phyloP scores from a whole-genome alignment of 2,888 invertebrate species.

The Phengaris alcon region DNA sequence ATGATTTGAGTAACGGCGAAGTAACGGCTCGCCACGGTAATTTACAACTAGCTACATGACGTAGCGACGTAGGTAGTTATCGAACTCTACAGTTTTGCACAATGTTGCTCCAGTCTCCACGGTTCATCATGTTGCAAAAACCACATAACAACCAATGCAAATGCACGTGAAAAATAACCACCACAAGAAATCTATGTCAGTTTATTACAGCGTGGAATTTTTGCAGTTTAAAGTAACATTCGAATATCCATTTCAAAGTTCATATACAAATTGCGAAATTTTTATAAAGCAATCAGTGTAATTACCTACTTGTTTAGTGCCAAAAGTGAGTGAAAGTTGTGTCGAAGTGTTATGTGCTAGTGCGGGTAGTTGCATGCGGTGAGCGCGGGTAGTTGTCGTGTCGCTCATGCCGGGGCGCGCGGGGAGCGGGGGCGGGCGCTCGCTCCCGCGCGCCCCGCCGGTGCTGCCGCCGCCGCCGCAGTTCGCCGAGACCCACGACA shows the following conservation, averaged over 20 bases:
- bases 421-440: constrained; percentile 73
- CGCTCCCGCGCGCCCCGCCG: constrained; percentile 74
- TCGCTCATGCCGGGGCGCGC: constrained; percentile 75
- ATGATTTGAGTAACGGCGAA: no score
- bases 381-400: constrained; percentile 47
- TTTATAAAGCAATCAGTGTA: background rate
- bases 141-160: no score
- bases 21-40: no score
- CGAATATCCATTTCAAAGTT: background rate
- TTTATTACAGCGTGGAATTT: background rate
- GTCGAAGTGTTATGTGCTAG: constrained; percentile 6
- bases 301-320: background rate
- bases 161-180: no score
- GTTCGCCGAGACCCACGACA: constrained; percentile 72
- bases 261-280: background rate
- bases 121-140: no score
- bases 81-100: no score
- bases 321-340: background rate
- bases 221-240: background rate
- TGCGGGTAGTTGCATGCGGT: constrained; percentile 20
- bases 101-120: no score
- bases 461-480: constrained; percentile 72
- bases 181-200: constrained; percentile 12
- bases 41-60: no score
- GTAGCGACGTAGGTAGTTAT: no score